Evolutionary conservation across 2,888 invertebrate species (phyloP), one percentile per base, ranked within the genome.

Genomic region (Schizotus pectinicornis): DNA sequence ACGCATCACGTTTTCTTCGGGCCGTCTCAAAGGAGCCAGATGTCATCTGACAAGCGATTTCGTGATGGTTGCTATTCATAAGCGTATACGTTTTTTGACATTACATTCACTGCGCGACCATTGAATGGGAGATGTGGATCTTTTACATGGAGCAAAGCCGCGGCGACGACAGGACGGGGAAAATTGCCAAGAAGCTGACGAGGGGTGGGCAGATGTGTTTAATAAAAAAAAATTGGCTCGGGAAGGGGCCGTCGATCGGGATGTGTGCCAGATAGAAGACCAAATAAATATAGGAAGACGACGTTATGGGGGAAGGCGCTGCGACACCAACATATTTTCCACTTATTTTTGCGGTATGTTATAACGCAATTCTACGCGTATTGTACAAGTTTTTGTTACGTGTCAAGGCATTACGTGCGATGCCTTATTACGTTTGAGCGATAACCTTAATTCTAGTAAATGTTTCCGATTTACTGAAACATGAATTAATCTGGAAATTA

Each of bases 1-100:
- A 22, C 22, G 22, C 22, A 22, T 22, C 22, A 22, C 22, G 22
- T 22, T 22, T 22, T 22, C 22, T 22, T 22, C 22, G 22, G 22
- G 22, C 5, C 22, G 22, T 22, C n/a, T 43, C 14, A 43, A 32
- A 43, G 33, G 11, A 31, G 11, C 58, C 64, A 64, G 55, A 62
- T 64, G 62, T 57, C 46, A 54, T 58, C 56, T 60, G 62, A 58
- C 62, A 60, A 60, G 58, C 60, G 62, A 62, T 57, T 46, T 62
- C 53, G 36, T 35, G 36, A 49, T 49, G 56, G 49, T 54, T 58
- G 51, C 56, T 53, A 62, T 60, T 62, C 60, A 62, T 60, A 62
- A 58, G 52, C 36, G n/a, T 35, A 11, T 35, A 35, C 36, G 6
- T 11, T n/a, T 35, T 35, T n/a, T 35, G 36, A 6, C 11, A 3